Conservation (phyloP, 1,140 invertebrate genomes). For the Leptinotarsa lineolata region DNA sequence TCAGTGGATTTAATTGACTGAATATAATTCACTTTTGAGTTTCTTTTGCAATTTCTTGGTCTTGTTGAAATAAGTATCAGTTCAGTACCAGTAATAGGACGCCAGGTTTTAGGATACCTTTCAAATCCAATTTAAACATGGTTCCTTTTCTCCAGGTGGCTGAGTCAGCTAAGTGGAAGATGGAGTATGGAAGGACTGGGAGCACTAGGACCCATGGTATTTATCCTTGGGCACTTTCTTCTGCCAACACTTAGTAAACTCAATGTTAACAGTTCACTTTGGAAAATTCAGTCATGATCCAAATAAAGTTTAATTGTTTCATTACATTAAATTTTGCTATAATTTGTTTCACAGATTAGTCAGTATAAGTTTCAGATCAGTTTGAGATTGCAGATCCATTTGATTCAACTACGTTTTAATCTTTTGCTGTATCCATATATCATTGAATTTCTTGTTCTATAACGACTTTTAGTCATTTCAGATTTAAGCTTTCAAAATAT, state of each 20-base stretch:
- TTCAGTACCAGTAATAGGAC: constrained; percentile 48
- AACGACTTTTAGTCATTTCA: not conserved
- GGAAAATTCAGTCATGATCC: constrained; percentile 54
- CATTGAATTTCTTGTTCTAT: constrained; percentile 4
- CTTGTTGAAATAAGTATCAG: not conserved
- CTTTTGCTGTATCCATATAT: constrained; percentile 6
- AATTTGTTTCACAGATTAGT: constrained; percentile 12
- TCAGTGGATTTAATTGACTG: not conserved
- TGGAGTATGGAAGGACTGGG: constrained; percentile 51
- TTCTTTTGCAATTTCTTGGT: not conserved
- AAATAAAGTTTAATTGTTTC: constrained; percentile 18
- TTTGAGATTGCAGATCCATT: constrained; percentile 55
- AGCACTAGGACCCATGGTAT: constrained; percentile 65
- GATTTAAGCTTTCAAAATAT: not conserved
- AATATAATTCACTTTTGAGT: not conserved
- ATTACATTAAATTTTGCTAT: constrained; percentile 24
- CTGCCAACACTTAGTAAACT: constrained; percentile 55
- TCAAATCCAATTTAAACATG: constrained; percentile 55
- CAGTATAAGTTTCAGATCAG: constrained; percentile 50
- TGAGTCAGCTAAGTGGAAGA: constrained; percentile 51
- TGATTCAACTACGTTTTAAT: constrained; percentile 43
- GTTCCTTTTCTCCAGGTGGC: constrained; percentile 58
- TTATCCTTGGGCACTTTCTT: constrained; percentile 66
- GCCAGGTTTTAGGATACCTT: constrained; percentile 52
- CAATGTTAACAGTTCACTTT: constrained; percentile 55